Evolutionary conservation across 2,797 vertebrate genomes (phyloP).

Genomic region (Nasua narica): DNA sequence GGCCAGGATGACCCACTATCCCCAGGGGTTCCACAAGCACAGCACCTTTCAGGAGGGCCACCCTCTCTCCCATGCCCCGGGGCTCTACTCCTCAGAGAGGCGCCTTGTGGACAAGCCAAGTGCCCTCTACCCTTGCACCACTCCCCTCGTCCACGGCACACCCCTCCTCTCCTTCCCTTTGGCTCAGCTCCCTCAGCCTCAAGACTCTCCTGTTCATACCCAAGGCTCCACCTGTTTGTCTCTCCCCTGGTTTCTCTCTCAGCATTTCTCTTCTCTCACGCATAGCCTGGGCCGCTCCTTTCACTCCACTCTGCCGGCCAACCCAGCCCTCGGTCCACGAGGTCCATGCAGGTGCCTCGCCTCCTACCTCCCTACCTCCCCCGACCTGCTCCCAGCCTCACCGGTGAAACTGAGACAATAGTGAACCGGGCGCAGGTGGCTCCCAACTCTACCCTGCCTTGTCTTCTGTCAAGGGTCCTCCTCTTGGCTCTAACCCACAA

Average conservation of each 20-base stretch:
- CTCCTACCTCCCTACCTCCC: rapidly evolving
- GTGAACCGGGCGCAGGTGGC: background rate
- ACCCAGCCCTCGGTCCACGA: background rate
- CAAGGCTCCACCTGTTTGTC: background rate
- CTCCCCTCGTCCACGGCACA: background rate
- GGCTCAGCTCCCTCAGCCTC: background rate
- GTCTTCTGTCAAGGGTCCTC: background rate
- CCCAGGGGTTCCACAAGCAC: background rate
- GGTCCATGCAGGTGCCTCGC: background rate
- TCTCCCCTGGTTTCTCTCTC: background rate
- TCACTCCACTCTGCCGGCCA: background rate
- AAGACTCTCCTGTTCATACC: background rate
- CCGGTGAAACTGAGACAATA: background rate
- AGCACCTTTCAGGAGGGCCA: background rate
- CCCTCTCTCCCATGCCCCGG: background rate
- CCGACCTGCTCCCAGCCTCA: background rate
- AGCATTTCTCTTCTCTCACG: background rate
- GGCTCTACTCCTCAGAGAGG: background rate
- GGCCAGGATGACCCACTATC: background rate
- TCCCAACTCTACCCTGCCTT: background rate
- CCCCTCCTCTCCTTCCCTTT: background rate
- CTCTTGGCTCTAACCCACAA: background rate
- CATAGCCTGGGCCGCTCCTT: background rate
- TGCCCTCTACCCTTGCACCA: background rate
- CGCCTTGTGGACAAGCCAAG: background rate